These are phyloP conservation scores for Zaprionus ornatus DNA, from an alignment of 1,140 invertebrate species.

Conservation along the genomic window DNA sequence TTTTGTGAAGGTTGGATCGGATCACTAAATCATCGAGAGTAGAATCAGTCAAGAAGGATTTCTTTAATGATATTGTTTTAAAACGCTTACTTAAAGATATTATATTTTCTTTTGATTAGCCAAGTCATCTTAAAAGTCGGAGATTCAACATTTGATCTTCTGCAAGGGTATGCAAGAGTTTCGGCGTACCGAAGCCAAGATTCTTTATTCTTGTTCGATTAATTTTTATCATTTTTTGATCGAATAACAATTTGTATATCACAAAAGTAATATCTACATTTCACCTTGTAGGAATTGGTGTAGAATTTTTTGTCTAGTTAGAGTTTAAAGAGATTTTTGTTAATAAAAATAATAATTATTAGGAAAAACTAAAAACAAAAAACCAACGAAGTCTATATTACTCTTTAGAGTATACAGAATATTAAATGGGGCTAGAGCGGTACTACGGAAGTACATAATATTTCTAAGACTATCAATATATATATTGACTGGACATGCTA, in stretches of 20 bases:
- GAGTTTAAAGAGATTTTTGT: slow-evolving; percentile 34
- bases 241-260: slow-evolving; percentile 81
- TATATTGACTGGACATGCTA: slow-evolving; percentile 62
- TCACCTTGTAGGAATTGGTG: slow-evolving; percentile 78
- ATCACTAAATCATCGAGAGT: slow-evolving; percentile 34
- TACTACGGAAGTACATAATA: slow-evolving; percentile 59
- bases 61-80: slow-evolving; percentile 30
- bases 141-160: slow-evolving; percentile 9
- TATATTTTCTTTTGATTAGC: neutral
- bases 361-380: slow-evolving; percentile 27
- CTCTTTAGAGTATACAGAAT: slow-evolving; percentile 38
- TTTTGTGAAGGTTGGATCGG: slow-evolving; percentile 24
- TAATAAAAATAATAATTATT: slow-evolving; percentile 40
- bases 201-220: slow-evolving; percentile 10
- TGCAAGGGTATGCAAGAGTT: slow-evolving; percentile 34
- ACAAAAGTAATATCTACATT: slow-evolving; percentile 82
- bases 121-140: slow-evolving; percentile 12
- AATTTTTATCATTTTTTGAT: slow-evolving; percentile 62
- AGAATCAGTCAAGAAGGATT: slow-evolving; percentile 26
- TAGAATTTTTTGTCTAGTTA: slow-evolving; percentile 47
- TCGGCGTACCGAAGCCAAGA: slow-evolving; percentile 34
- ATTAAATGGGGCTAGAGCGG: slow-evolving; percentile 62
- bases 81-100: slow-evolving; percentile 16
- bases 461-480: slow-evolving; percentile 14
- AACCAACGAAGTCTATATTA: slow-evolving; percentile 38